A percentile compares a stretch with the other conserved stretches of the same genome.
Conservation (phyloP, 1,140 invertebrate genomes). For the Marisa cornuarietis region DNA sequence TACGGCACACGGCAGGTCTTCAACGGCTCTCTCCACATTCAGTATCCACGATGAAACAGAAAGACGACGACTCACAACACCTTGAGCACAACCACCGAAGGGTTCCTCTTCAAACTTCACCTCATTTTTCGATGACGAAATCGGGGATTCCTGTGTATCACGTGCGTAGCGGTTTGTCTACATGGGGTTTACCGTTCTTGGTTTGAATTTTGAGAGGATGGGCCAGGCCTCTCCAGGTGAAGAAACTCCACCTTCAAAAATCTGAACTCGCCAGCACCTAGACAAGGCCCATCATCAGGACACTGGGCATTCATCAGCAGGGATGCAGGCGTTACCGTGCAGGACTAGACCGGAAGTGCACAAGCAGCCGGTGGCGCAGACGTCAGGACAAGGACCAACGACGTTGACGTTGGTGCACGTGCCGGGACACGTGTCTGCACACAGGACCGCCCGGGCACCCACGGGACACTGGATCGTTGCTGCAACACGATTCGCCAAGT, state of each 20-base stretch:
- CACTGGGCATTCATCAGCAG: constrained; percentile 51
- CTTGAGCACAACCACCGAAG: neutral
- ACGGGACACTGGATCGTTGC: constrained; percentile 46
- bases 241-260: neutral
- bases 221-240: neutral
- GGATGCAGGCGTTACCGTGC: constrained; percentile 59
- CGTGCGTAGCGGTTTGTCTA: neutral
- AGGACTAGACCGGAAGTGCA: constrained; percentile 58
- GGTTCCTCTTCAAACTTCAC: neutral
- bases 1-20: no score
- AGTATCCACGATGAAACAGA: no score
- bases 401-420: constrained; percentile 57
- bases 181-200: neutral
- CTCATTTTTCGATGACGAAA: neutral
- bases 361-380: constrained; percentile 60
- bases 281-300: neutral
- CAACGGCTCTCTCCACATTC: no score
- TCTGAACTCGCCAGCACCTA: no score
- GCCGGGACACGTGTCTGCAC: constrained; percentile 54
- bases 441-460: constrained; percentile 53
- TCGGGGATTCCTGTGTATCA: neutral
- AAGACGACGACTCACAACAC: no score
- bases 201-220: neutral
- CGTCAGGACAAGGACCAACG: constrained; percentile 43
- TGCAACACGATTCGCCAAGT: constrained; percentile 14